Evolutionary conservation across 1,140 invertebrate genomes (phyloP).

Genomic region (Grapholita molesta): DNA sequence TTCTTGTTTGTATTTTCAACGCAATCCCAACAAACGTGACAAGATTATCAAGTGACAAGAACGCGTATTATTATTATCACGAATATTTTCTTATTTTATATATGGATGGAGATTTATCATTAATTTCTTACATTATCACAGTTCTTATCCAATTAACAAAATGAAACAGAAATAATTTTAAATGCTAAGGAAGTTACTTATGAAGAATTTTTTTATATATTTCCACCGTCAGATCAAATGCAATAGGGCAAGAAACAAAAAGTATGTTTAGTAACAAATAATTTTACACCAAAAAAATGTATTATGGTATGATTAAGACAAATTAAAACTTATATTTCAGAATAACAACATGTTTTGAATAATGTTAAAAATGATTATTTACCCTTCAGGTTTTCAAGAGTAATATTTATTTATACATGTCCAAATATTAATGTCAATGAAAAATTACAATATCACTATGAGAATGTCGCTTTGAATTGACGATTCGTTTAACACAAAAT

Average conservation of each 20-base stretch:
- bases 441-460: neutral
- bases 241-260: no score
- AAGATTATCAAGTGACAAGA: conserved; percentile 3
- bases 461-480: neutral
- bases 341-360: neutral
- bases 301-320: no score
- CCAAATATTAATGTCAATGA: no score
- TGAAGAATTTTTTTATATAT: no score
- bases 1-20: neutral
- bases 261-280: no score
- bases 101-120: conserved; percentile 30
- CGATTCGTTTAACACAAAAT: neutral
- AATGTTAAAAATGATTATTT: no score
- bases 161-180: neutral
- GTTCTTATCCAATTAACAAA: conserved; percentile 20
- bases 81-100: neutral
- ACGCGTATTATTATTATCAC: neutral
- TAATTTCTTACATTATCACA: conserved; percentile 34
- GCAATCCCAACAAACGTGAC: neutral
- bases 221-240: no score
- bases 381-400: no score
- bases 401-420: no score
- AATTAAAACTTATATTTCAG: neutral
- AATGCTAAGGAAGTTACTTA: no score
- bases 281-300: no score